phyloP scores from a whole-genome alignment of 2,888 invertebrate genomes.

The Drosophila meridiana region DNA sequence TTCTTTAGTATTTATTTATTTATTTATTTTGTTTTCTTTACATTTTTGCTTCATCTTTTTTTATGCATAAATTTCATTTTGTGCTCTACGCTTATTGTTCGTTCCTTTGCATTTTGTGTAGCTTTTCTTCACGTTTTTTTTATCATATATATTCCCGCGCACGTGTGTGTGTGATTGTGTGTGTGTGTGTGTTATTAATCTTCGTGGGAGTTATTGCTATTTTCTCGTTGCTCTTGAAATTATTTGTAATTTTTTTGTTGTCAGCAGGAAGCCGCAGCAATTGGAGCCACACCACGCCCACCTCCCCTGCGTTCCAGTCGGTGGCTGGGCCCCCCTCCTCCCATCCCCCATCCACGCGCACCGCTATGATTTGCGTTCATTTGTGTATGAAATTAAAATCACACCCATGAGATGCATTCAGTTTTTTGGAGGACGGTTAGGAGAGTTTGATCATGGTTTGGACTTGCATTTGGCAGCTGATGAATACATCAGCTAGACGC shows the following conservation, averaged over 20 bases:
- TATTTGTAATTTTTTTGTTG: conserved; percentile 47
- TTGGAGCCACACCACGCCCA: conserved; percentile 7
- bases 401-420: conserved; percentile 83
- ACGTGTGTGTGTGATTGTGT: conserved; percentile 23
- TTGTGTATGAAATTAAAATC: conserved; percentile 86
- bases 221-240: conserved; percentile 51
- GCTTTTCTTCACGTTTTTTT: conserved; percentile 26
- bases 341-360: background rate
- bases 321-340: background rate
- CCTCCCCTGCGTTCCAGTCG: background rate
- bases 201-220: conserved; percentile 83
- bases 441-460: conserved; percentile 11
- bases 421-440: background rate
- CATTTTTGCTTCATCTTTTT: conserved; percentile 14
- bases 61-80: conserved; percentile 78
- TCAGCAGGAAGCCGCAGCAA: conserved; percentile 34
- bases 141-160: conserved; percentile 64
- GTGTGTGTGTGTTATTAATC: conserved; percentile 75
- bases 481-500: conserved; percentile 33
- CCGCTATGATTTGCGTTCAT: conserved; percentile 79
- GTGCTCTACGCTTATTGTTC: conserved; percentile 64
- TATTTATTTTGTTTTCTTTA: conserved; percentile 13
- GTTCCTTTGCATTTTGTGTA: conserved; percentile 61
- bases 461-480: conserved; percentile 50
- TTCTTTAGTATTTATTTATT: conserved; percentile 23